Conservation (phyloP, 2,888 invertebrate species). For the Megamerina dolium region DNA sequence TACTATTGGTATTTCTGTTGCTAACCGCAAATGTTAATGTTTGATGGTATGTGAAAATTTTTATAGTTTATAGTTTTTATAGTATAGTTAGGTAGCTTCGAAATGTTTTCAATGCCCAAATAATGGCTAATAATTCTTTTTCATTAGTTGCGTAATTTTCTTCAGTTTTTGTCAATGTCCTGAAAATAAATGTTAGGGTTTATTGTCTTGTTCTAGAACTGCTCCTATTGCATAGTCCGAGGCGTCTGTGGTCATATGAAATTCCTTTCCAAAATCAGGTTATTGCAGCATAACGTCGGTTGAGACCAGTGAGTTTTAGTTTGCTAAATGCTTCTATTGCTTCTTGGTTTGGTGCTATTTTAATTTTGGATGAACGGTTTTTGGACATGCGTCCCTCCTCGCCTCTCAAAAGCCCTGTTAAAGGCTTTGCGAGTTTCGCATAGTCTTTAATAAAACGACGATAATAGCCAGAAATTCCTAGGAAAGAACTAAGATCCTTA, state of each 20-base stretch:
- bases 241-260: neutral
- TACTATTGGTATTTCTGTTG: neutral
- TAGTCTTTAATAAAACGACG: constrained; percentile 10
- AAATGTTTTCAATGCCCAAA: constrained; percentile 1
- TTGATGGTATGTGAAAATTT: constrained; percentile 1
- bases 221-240: too few species aligned
- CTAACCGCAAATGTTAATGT: neutral
- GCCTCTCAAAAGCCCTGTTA: constrained; percentile 10
- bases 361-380: neutral
- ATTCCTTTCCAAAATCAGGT: too few species aligned
- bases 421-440: constrained; percentile 11
- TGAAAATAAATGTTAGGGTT: neutral
- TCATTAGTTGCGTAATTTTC: too few species aligned
- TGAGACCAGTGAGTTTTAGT: neutral
- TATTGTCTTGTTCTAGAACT: too few species aligned
- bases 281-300: too few species aligned
- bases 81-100: neutral
- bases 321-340: neutral
- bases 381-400: constrained; percentile 4
- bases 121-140: constrained; percentile 1
- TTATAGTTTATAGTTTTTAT: too few species aligned
- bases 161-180: too few species aligned
- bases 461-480: constrained; percentile 16
- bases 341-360: neutral
- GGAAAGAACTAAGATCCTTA: constrained; percentile 13